Evolutionary conservation across 2,113 vertebrate genomes (phyloP), one percentile per base, ranked within the genome.

Genomic region (Pavo muticus): DNA sequence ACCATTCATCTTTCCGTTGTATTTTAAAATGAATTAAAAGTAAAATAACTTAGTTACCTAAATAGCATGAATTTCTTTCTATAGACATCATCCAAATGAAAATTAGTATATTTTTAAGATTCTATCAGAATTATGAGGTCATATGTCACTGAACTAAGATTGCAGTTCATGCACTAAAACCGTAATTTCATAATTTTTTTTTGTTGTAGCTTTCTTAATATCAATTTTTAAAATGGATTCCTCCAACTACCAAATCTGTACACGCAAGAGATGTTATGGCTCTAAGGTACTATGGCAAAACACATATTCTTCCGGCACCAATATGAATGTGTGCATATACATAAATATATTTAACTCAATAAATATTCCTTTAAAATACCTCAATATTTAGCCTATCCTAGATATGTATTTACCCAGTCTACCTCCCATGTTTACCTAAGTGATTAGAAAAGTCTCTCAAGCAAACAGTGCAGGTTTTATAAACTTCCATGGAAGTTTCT

Each of bases 371-470:
- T 96, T 97, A 97, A 97, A 97, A 96, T 92, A 96, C 76, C 84
- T 97, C 74, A 97, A 87, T 97, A 97, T 97, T 97, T 98, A 97
- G 95, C 95, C 88, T 96, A 92, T 97, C 95, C 94, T 97, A 93
- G 93, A 95, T 97, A 97, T 94, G 88, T 98, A 96, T 98, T 98
- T 98, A 97, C 94, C 91, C 90, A 97, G 95, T 89, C 96, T 97
- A 89, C 92, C 94, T 94, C 95, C 94, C 78, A 37, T 97, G 88
- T 98, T 98, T 98, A 97, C 96, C 84, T 94, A 97, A 95, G 96
- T 95, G 97, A 97, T 97, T 97, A 97, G 93, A 97, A 98, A 95
- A 91, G 94, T 96, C 95, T 97, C 95, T 93, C 69, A 10, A 75
- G 95, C 95, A 97, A 98, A 97, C 86, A 97, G 75, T 61, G 91